phyloP scores from a whole-genome alignment of 1,140 invertebrate species.

The Solen grandis region DNA sequence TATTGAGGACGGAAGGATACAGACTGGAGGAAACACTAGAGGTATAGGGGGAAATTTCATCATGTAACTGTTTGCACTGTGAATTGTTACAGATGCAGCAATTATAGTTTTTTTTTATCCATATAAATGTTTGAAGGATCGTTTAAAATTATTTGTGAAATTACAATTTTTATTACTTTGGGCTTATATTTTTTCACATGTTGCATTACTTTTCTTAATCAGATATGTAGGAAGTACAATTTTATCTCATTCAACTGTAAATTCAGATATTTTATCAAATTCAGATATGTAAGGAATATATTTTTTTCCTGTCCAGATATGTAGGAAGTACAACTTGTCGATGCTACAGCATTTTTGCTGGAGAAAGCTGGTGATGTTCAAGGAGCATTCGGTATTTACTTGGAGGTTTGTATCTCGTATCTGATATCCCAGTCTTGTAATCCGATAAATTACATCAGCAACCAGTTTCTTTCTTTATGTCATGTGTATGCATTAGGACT shows the following conservation, averaged over 20 bases:
- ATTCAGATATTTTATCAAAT: too few relatives aligned
- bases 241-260: too few relatives aligned
- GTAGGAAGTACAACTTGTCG: constrained; percentile 79
- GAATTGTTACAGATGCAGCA: too few relatives aligned
- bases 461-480: constrained; percentile 11
- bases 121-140: neutral
- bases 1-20: constrained; percentile 80
- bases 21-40: constrained; percentile 81
- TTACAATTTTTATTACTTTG: neutral
- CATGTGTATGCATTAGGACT: too few relatives aligned
- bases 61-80: too few relatives aligned
- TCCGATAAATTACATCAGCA: neutral
- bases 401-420: too few relatives aligned
- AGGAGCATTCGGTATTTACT: constrained; percentile 82
- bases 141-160: neutral
- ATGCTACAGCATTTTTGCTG: constrained; percentile 83
- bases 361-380: constrained; percentile 83
- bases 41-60: constrained; percentile 73
- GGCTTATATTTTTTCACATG: neutral
- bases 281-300: too few relatives aligned
- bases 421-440: too few relatives aligned
- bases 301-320: constrained; percentile 74
- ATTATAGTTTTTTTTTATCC: neutral
- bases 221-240: too few relatives aligned
- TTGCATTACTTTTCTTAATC: too few relatives aligned